Evolutionary conservation across 2,797 vertebrate genomes (phyloP).

Genomic region (Eulemur albifrons): DNA sequence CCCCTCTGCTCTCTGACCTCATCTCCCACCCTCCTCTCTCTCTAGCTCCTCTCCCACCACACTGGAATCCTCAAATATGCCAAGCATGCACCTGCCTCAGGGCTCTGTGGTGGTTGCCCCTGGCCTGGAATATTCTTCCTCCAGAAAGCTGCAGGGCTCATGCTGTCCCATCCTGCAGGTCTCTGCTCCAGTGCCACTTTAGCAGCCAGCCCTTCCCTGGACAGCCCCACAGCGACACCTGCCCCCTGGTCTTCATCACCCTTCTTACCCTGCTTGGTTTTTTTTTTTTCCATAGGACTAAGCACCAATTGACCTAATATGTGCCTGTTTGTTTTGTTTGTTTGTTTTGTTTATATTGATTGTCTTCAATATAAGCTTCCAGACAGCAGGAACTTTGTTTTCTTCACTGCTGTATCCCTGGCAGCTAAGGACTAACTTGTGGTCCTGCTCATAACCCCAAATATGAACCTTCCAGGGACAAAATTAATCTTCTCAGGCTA

Average conservation of each 20-base stretch:
- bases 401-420: not conserved
- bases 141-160: not conserved
- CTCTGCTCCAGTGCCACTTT: not conserved
- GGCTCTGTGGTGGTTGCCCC: not conserved
- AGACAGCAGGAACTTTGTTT: not conserved
- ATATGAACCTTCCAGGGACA: not conserved
- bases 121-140: not conserved
- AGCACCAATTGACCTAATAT: not conserved
- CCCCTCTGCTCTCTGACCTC: not conserved
- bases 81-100: not conserved
- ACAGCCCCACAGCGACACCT: not conserved
- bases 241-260: not conserved
- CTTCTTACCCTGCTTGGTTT: not conserved
- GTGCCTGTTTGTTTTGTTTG: not conserved
- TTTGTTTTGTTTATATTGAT: not conserved
- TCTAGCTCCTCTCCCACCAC: not conserved
- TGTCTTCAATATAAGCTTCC: not conserved
- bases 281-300: not conserved
- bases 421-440: not conserved
- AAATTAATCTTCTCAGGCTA: not conserved
- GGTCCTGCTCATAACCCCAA: not conserved
- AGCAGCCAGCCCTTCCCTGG: not conserved
- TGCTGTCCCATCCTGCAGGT: not conserved
- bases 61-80: not conserved
- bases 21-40: not conserved